Evolutionary conservation across 1,140 invertebrate species (phyloP).

Genomic region (Lordiphosa mommai): DNA sequence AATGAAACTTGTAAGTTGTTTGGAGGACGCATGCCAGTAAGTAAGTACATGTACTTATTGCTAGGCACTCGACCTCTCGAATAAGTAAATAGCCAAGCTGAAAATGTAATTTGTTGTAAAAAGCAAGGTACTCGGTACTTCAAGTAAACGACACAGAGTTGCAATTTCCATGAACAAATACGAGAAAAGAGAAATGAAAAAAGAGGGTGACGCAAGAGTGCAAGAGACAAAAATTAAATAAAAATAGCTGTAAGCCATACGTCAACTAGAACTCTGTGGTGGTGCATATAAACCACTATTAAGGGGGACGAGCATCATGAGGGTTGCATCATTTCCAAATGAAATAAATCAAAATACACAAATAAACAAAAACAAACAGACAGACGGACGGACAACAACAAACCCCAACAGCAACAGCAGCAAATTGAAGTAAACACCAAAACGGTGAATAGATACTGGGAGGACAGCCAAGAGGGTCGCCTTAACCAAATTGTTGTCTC

Average conservation of each 20-base stretch:
- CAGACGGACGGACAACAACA: slow-evolving; percentile 8
- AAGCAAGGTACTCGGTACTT: slow-evolving; percentile 2
- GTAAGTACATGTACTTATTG: background rate
- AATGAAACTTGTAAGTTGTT: slow-evolving; percentile 51
- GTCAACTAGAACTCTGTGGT: slow-evolving; percentile 1
- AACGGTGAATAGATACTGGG: too few relatives aligned
- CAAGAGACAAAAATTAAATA: slow-evolving; percentile 64
- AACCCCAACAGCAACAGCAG: slow-evolving; percentile 10
- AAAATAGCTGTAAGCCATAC: slow-evolving; percentile 67
- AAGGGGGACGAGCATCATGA: too few relatives aligned
- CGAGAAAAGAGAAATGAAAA: background rate
- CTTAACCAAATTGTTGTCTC: background rate
- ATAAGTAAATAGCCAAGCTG: slow-evolving; percentile 37
- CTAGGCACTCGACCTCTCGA: slow-evolving; percentile 1
- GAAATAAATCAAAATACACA: slow-evolving; percentile 76
- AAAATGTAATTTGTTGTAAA: slow-evolving; percentile 31
- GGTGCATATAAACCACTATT: too few relatives aligned
- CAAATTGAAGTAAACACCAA: slow-evolving; percentile 26
- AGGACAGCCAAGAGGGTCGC: too few relatives aligned
- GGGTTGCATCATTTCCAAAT: slow-evolving; percentile 69
- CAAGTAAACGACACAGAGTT: slow-evolving; percentile 21
- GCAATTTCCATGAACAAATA: slow-evolving; percentile 55
- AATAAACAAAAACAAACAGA: slow-evolving; percentile 52
- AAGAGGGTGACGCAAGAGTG: slow-evolving; percentile 5
- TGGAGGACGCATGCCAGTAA: too few relatives aligned